A percentile compares a stretch with the other conserved stretches of the same genome.
These are phyloP conservation scores for Musca domestica DNA, from an alignment of 1,140 invertebrate genomes.

Conservation along the genomic window DNA sequence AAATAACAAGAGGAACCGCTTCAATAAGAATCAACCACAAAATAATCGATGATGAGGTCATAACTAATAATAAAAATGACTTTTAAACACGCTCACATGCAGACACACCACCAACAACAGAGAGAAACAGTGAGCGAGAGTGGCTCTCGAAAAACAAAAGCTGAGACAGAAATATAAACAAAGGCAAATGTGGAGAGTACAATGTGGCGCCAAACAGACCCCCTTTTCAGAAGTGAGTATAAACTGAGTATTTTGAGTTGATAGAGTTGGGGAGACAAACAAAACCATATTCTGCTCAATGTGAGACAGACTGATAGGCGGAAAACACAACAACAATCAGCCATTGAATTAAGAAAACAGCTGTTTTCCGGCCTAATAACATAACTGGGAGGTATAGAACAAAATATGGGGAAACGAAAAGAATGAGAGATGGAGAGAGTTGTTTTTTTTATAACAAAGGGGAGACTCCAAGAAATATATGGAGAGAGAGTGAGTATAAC, in stretches of 20 bases:
- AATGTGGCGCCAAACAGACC: too few species aligned
- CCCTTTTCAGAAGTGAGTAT: too few species aligned
- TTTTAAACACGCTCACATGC: conserved; percentile 24
- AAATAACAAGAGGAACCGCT: conserved; percentile 37
- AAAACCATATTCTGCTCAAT: too few species aligned
- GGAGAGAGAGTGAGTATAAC: too few species aligned
- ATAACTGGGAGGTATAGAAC: background rate
- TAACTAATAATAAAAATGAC: conserved; percentile 55
- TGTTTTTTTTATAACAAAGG: too few species aligned
- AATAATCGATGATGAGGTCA: conserved; percentile 54
- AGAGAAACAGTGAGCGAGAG: background rate
- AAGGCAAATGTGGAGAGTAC: conserved; percentile 1
- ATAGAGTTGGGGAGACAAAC: too few species aligned
- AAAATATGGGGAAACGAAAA: too few species aligned
- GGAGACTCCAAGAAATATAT: background rate
- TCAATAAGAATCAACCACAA: conserved; percentile 46
- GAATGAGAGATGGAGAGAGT: too few species aligned
- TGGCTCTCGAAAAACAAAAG: background rate
- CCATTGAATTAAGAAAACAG: too few species aligned
- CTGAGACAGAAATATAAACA: background rate
- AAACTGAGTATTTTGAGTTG: too few species aligned
- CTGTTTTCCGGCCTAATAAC: too few species aligned
- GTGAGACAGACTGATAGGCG: conserved; percentile 15
- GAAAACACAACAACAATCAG: background rate
- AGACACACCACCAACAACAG: background rate